phyloP scores from a whole-genome alignment of 2,888 invertebrate genomes.

The Drosophila cognata region DNA sequence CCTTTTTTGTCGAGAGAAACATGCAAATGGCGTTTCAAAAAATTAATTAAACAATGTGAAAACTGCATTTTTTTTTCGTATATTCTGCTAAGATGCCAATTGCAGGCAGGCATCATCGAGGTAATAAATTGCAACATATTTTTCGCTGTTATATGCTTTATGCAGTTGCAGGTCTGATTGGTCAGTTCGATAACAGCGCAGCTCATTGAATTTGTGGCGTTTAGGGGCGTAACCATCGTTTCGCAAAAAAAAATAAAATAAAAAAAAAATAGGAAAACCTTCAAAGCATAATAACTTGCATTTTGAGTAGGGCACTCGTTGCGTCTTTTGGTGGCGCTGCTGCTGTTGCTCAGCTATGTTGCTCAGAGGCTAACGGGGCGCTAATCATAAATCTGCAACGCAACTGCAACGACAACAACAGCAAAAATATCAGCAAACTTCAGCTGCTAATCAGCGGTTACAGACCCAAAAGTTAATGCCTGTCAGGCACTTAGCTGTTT shows the following conservation, averaged over 20 bases:
- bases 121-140: slow-evolving; percentile 49
- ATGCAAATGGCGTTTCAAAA: slow-evolving; percentile 64
- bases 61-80: not conserved
- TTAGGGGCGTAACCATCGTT: slow-evolving; percentile 68
- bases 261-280: slow-evolving; percentile 52
- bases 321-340: slow-evolving; percentile 49
- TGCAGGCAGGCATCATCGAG: slow-evolving; percentile 33
- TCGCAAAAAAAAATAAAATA: slow-evolving; percentile 47
- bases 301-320: slow-evolving; percentile 75
- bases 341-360: slow-evolving; percentile 12
- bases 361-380: slow-evolving; percentile 59
- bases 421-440: slow-evolving; percentile 27
- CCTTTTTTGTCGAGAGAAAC: slow-evolving; percentile 33
- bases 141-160: slow-evolving; percentile 3
- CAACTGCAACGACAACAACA: slow-evolving; percentile 48
- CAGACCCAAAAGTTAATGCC: slow-evolving; percentile 71
- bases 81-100: not conserved
- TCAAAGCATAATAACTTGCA: slow-evolving; percentile 77
- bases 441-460: slow-evolving; percentile 72
- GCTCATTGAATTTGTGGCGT: slow-evolving; percentile 78
- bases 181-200: slow-evolving; percentile 57
- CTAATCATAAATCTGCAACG: slow-evolving; percentile 79
- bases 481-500: slow-evolving; percentile 75
- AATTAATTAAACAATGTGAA: slow-evolving; percentile 44
- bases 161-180: slow-evolving; percentile 55